These are phyloP conservation scores for Spheniscus humboldti DNA, from an alignment of 2,797 vertebrate species.

Conservation along the genomic window DNA sequence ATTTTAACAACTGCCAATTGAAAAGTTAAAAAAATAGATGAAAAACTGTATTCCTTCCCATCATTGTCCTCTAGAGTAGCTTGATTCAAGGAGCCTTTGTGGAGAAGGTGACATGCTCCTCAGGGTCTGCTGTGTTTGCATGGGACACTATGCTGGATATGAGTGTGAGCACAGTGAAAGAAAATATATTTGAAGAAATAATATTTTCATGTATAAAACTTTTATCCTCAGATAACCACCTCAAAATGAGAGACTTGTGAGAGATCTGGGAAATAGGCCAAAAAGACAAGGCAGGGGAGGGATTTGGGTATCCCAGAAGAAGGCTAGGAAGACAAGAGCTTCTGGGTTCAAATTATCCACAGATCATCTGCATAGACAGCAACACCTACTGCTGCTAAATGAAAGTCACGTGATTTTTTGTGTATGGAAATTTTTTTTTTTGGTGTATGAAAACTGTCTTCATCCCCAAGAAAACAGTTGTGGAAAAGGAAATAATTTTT, in stretches of 20 bases:
- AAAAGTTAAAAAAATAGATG: not conserved
- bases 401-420: not conserved
- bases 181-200: not conserved
- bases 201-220: not conserved
- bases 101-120: not conserved
- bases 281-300: not conserved
- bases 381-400: not conserved
- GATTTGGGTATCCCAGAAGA: not conserved
- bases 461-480: not conserved
- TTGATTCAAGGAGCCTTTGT: not conserved
- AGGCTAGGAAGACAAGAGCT: not conserved
- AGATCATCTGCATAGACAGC: not conserved
- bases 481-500: not conserved
- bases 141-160: not conserved
- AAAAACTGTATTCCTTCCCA: not conserved
- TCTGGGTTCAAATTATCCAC: not conserved
- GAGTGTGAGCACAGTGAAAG: not conserved
- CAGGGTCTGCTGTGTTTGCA: not conserved
- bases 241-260: not conserved
- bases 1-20: not conserved
- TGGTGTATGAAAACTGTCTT: not conserved
- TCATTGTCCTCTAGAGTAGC: not conserved
- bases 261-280: not conserved
- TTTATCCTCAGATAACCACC: not conserved
- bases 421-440: not conserved